Conservation (phyloP, 2,888 invertebrate species). For the Cosmorhoe ocellata region DNA sequence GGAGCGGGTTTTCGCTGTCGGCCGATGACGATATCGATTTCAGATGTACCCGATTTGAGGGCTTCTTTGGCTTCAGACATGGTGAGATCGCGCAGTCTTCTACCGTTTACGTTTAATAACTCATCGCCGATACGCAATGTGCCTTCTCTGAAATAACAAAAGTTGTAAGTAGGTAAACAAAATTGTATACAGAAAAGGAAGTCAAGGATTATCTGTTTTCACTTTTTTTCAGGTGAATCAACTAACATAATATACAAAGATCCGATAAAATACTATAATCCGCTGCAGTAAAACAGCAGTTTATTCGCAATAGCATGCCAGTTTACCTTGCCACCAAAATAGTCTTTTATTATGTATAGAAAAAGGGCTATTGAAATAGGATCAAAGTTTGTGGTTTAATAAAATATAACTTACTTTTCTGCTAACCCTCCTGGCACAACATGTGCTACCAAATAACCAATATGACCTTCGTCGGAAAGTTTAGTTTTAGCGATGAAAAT, state of each 20-base stretch:
- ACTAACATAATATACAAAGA: too few relatives aligned
- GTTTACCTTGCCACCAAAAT: too few relatives aligned
- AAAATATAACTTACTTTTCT: slow-evolving; percentile 78
- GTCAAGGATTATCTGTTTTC: too few relatives aligned
- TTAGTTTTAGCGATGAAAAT: slow-evolving; percentile 87
- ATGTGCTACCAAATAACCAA: slow-evolving; percentile 87
- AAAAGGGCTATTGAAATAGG: too few relatives aligned
- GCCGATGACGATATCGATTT: slow-evolving; percentile 86
- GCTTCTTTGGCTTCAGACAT: slow-evolving; percentile 86
- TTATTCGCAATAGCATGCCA: too few relatives aligned
- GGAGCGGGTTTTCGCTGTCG: slow-evolving; percentile 63
- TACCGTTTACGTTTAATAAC: slow-evolving; percentile 87
- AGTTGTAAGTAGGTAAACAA: too few relatives aligned
- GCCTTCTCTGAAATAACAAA: slow-evolving; percentile 80
- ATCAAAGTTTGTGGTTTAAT: background rate
- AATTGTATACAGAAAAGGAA: too few relatives aligned
- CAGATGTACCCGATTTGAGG: slow-evolving; percentile 83
- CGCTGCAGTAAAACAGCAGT: too few relatives aligned
- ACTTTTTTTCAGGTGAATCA: too few relatives aligned
- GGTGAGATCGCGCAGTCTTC: slow-evolving; percentile 84
- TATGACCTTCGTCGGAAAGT: slow-evolving; percentile 81
- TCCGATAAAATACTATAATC: too few relatives aligned
- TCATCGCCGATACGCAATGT: slow-evolving; percentile 87
- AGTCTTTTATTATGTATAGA: too few relatives aligned
- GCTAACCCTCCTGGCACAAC: slow-evolving; percentile 87